Evolutionary conservation across 1,140 invertebrate species (phyloP).

Genomic region (Papilio dardanus): DNA sequence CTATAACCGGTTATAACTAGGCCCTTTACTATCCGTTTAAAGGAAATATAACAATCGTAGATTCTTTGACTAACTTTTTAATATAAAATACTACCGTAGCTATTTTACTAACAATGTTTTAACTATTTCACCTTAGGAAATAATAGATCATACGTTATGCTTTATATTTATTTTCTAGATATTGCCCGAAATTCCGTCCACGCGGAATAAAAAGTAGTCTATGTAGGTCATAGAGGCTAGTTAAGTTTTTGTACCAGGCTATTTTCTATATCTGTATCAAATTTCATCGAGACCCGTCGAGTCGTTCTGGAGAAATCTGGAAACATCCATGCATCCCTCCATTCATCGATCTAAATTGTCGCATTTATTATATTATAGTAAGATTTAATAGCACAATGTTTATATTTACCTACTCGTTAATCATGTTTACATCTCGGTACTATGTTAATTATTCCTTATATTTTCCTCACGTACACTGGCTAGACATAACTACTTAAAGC

Average conservation of each 20-base stretch:
- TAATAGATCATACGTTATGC: too few relatives aligned
- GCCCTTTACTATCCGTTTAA: neutral
- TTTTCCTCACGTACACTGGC: neutral
- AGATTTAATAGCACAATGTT: neutral
- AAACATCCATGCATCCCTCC: too few relatives aligned
- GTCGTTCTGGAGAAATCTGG: too few relatives aligned
- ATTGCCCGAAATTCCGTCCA: too few relatives aligned
- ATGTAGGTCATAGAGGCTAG: too few relatives aligned
- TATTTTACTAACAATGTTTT: neutral
- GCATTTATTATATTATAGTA: too few relatives aligned
- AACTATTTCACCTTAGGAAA: neutral
- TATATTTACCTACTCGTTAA: neutral
- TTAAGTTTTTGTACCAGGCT: too few relatives aligned
- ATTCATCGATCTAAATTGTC: too few relatives aligned
- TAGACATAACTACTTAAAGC: neutral
- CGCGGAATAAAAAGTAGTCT: too few relatives aligned
- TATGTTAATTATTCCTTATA: neutral
- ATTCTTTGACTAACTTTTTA: neutral
- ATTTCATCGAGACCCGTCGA: too few relatives aligned
- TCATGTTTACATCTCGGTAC: neutral
- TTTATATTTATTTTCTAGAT: too few relatives aligned
- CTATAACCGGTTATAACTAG: neutral
- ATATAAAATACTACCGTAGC: neutral
- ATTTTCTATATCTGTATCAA: too few relatives aligned
- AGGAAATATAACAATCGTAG: neutral